Conservation (phyloP, 2,113 vertebrate species). For the Bos indicus region DNA sequence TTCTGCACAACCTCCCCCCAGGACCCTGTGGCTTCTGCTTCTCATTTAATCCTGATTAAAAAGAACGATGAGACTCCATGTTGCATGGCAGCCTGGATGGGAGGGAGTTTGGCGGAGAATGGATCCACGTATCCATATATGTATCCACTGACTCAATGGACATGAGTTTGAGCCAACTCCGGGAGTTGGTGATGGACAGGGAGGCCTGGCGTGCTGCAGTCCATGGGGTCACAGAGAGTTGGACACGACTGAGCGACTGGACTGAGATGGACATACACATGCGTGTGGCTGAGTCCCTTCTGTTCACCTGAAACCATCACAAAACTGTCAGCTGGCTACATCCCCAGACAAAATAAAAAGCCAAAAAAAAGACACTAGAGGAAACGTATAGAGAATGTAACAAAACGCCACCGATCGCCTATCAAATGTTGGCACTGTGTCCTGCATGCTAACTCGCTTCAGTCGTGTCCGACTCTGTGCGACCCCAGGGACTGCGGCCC, state of each 20-base stretch:
- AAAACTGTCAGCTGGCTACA: neutral
- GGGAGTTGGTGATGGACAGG: neutral
- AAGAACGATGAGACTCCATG: neutral
- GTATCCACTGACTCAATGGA: fast-evolving
- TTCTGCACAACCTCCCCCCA: neutral
- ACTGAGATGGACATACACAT: fast-evolving
- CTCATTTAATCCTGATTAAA: neutral
- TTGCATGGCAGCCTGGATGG: neutral
- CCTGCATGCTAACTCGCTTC: neutral
- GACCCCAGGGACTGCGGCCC: neutral
- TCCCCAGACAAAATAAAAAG: neutral
- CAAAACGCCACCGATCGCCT: neutral
- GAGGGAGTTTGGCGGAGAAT: neutral
- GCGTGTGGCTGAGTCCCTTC: neutral
- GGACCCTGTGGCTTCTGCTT: neutral
- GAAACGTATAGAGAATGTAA: neutral
- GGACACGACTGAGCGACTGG: neutral
- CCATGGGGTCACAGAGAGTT: neutral
- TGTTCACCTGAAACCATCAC: neutral
- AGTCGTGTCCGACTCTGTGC: neutral
- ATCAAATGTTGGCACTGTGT: neutral
- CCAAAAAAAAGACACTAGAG: neutral
- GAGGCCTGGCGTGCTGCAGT: neutral
- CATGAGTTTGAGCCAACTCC: neutral
- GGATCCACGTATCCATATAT: neutral